Base-by-base conservation (phyloP, 2,797 vertebrate species). In the Lemur catta region DNA sequence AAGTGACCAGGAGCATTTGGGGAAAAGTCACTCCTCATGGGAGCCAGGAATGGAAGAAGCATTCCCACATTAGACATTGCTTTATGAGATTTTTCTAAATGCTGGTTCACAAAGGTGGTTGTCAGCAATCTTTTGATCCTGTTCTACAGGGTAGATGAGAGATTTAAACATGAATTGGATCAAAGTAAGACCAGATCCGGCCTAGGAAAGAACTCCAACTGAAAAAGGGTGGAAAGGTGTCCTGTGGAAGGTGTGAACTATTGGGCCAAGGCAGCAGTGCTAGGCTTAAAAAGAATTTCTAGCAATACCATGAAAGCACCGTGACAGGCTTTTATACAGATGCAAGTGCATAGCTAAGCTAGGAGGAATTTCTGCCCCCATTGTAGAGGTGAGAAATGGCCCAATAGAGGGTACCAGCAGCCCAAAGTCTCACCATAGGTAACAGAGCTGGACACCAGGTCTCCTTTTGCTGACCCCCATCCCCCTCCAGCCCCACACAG, bases 111-210 rank as follows among this genome's bases (percentile, higher is more conserved):
- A 92, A 89, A 41, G 8, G 20, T 75, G 76, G 18, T 87, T 89
- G 50, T 97, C 81, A 75, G 74, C 69, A 95, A 71, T 20, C 67
- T 95, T 96, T 89, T 93, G 74, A 84, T 95, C 94, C 91, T 95
- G 5, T 95, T 95, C 94, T 69, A 76, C 13, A 79, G 38, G 65
- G 41, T 91, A 89, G 74, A 81, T 72, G 48, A 89, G 89, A 96
- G 85, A 74, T 97, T 78, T 88, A 96, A 94, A 84, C 71, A 86
- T 59, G 91, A 91, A 90, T 41, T 79, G 90, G 30, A 94, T 92
- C 90, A 94, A 94, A 95, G 85, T 57, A 87, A 97, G 59, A 89
- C n/a, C 55, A 97, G 57, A 95, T 84, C 30, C 3, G 38, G 69
- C 61, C 41, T 72, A 88, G 74, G 65, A 92, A 88, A 86, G n/a